Conservation (phyloP, 2,888 invertebrate species). For the Ctenicera cuprea region DNA sequence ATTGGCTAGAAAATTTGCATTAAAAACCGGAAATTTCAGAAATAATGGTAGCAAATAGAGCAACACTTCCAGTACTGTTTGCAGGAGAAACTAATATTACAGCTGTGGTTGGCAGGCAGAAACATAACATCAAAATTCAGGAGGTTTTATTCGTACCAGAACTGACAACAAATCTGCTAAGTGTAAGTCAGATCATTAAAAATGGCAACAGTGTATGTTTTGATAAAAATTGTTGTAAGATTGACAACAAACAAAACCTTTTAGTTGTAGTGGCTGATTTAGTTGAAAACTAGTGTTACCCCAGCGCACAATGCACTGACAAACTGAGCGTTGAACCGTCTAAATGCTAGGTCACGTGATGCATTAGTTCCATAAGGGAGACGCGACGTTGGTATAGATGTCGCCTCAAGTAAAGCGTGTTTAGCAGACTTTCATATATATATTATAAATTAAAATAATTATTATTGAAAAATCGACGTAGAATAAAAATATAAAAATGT, state of each 20-base stretch:
- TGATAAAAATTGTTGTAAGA: slow-evolving; percentile 32
- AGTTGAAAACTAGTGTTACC: too few species aligned
- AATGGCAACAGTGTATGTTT: slow-evolving; percentile 43
- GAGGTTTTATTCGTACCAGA: slow-evolving; percentile 38
- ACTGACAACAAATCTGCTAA: slow-evolving; percentile 47
- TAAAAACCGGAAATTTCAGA: slow-evolving; percentile 3
- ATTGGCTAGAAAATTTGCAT: slow-evolving; percentile 27
- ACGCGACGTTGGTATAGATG: too few species aligned
- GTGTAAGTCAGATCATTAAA: slow-evolving; percentile 45
- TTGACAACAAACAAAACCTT: slow-evolving; percentile 33
- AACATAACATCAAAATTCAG: slow-evolving; percentile 31
- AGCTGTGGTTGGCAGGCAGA: slow-evolving; percentile 20
- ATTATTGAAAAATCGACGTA: too few species aligned
- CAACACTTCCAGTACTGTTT: slow-evolving; percentile 23
- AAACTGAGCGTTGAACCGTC: too few species aligned
- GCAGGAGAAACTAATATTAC: slow-evolving; percentile 40
- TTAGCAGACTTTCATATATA: too few species aligned
- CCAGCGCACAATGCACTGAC: too few species aligned
- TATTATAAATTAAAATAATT: too few species aligned
- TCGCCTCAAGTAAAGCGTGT: too few species aligned
- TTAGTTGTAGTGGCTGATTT: slow-evolving; percentile 43
- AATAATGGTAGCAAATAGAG: slow-evolving; percentile 38
- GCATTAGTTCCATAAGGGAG: too few species aligned
- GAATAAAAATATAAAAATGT: too few species aligned
- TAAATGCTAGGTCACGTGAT: too few species aligned